phyloP scores from a whole-genome alignment of 2,113 vertebrate species.

The Ailurus styani region DNA sequence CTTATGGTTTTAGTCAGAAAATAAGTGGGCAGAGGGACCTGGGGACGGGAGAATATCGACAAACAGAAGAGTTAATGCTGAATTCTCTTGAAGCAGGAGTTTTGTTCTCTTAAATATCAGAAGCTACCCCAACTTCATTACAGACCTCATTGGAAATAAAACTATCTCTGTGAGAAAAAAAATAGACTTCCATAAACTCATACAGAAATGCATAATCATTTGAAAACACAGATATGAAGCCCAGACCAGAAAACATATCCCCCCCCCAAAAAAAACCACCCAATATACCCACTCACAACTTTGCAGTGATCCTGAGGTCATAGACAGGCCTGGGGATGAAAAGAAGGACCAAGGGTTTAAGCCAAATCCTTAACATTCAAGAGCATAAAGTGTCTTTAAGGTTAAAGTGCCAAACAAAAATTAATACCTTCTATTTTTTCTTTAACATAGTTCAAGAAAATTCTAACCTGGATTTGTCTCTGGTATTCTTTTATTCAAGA shows the following conservation, averaged over 20 bases:
- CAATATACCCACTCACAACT: slow-evolving; percentile 41
- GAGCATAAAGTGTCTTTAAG: slow-evolving; percentile 36
- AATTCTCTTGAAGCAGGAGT: slow-evolving; percentile 72
- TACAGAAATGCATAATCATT: not conserved
- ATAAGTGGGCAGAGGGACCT: slow-evolving; percentile 38
- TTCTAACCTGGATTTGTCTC: not conserved
- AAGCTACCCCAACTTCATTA: slow-evolving; percentile 55
- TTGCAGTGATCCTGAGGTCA: slow-evolving; percentile 45
- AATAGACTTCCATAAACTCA: not conserved
- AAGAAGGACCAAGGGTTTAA: not conserved
- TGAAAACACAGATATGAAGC: not conserved
- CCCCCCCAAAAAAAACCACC: not conserved
- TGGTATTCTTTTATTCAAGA: not conserved
- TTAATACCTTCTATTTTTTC: not conserved
- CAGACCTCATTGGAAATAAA: slow-evolving; percentile 64
- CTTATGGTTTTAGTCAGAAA: slow-evolving; percentile 58
- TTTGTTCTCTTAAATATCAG: slow-evolving; percentile 64
- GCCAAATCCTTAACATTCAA: slow-evolving; percentile 56
- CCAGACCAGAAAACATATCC: not conserved
- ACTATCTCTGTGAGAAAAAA: not conserved
- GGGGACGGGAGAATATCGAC: not conserved
- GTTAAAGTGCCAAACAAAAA: not conserved
- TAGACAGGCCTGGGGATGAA: slow-evolving; percentile 14
- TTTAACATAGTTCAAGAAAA: slow-evolving; percentile 29
- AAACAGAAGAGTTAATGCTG: slow-evolving; percentile 61